Evolutionary conservation across 2,797 vertebrate species (phyloP).

Genomic region (Rhadinocentrus ornatus): DNA sequence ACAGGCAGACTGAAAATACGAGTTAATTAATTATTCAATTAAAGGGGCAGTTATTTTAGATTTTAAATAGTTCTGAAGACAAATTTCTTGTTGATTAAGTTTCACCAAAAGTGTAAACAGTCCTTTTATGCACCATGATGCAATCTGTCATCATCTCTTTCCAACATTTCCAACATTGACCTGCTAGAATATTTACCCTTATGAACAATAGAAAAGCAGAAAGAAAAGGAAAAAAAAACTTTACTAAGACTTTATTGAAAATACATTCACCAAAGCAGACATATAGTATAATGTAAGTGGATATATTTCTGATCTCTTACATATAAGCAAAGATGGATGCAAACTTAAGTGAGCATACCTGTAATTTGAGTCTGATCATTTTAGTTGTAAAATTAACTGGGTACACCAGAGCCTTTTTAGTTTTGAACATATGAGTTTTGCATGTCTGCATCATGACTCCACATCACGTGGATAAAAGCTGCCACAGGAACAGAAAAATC

Average conservation of each 20-base stretch:
- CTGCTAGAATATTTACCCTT: background rate
- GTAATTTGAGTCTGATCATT: background rate
- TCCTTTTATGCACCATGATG: background rate
- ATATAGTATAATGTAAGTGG: background rate
- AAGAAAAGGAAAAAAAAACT: background rate
- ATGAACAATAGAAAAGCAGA: no score
- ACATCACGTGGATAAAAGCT: background rate
- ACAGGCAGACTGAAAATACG: background rate
- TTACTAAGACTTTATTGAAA: background rate
- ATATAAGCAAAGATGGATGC: background rate
- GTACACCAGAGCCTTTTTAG: background rate
- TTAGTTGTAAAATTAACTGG: background rate
- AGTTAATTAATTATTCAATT: background rate
- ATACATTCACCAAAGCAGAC: background rate
- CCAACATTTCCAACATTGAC: background rate
- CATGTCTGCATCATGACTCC: background rate
- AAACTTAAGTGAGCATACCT: background rate
- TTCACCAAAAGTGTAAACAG: background rate
- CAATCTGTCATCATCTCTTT: background rate
- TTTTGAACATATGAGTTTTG: background rate
- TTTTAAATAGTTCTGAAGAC: no score
- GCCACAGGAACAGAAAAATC: background rate
- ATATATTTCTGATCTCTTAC: background rate
- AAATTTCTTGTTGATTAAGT: background rate
- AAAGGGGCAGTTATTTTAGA: background rate